A percentile compares a stretch with the other conserved stretches of the same genome.
phyloP scores from a whole-genome alignment of 2,797 vertebrate species.

The Podarcis lilfordi region DNA sequence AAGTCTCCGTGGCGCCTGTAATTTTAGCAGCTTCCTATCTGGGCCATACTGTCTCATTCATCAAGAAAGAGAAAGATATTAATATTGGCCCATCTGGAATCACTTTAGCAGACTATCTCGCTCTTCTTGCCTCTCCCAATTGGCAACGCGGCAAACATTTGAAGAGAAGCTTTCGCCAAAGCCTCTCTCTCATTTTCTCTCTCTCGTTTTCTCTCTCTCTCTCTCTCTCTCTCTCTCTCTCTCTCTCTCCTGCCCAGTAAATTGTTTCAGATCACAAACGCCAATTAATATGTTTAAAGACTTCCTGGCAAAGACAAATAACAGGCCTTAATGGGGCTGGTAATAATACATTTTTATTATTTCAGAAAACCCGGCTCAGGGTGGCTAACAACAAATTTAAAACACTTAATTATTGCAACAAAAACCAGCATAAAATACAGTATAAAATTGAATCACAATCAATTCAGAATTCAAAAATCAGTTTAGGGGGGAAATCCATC shows the following conservation, averaged over 20 bases:
- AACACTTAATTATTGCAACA: too few species aligned
- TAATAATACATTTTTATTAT: too few species aligned
- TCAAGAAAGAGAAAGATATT: conserved; percentile 92
- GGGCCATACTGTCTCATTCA: conserved; percentile 93
- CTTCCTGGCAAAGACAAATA: neutral
- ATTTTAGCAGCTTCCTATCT: conserved; percentile 83
- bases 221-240: neutral
- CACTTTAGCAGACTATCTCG: conserved; percentile 90
- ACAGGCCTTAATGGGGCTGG: neutral
- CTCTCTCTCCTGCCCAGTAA: neutral
- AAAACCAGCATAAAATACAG: too few species aligned
- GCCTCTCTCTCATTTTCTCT: neutral
- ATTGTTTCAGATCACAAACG: conserved; percentile 15
- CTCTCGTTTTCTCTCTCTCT: neutral
- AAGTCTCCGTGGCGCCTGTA: conserved; percentile 78
- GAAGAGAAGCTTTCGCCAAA: conserved; percentile 57
- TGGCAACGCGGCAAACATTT: conserved; percentile 64
- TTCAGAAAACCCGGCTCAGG: too few species aligned
- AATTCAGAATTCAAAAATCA: too few species aligned
- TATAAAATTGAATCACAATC: too few species aligned
- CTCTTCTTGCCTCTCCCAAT: conserved; percentile 80
- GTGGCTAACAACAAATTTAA: too few species aligned
- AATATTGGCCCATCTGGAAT: conserved; percentile 97
- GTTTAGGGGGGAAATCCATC: too few species aligned
- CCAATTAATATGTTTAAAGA: conserved; percentile 21